A percentile compares a stretch with the other conserved stretches of the same genome.
Conservation (phyloP, 2,888 invertebrate species). For the Serrognathus titanus region DNA sequence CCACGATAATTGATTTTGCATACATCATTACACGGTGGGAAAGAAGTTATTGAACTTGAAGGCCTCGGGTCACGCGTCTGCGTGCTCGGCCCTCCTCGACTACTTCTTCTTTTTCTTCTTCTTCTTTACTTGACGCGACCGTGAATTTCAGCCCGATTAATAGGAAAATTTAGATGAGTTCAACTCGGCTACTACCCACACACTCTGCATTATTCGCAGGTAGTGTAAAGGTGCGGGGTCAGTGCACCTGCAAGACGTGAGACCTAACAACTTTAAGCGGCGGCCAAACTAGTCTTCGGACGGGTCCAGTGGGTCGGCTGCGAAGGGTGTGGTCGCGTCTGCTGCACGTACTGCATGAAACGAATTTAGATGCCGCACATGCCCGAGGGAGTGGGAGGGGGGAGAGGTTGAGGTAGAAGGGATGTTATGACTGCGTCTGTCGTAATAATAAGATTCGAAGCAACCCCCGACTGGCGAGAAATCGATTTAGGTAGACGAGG, state of each 20-base stretch:
- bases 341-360: background rate
- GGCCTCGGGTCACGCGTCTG: no score
- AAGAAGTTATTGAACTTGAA: no score
- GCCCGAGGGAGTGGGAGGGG: no score
- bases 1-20: no score
- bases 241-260: conserved; percentile 9
- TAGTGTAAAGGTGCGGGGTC: conserved; percentile 14
- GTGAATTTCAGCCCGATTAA: no score
- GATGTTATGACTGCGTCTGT: background rate
- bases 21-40: no score
- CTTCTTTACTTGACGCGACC: no score
- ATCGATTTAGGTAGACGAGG: no score
- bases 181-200: background rate
- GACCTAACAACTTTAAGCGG: conserved; percentile 11
- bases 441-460: no score
- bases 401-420: background rate
- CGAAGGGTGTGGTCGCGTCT: conserved; percentile 10
- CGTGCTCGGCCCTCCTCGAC: no score
- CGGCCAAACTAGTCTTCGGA: conserved; percentile 15
- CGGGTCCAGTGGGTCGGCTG: conserved; percentile 12
- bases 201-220: conserved; percentile 5
- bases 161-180: background rate
- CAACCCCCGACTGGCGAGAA: no score
- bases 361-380: background rate
- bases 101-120: no score